These are phyloP conservation scores for Iselma pallidipennis DNA, from an alignment of 2,888 invertebrate genomes.

Conservation along the genomic window DNA sequence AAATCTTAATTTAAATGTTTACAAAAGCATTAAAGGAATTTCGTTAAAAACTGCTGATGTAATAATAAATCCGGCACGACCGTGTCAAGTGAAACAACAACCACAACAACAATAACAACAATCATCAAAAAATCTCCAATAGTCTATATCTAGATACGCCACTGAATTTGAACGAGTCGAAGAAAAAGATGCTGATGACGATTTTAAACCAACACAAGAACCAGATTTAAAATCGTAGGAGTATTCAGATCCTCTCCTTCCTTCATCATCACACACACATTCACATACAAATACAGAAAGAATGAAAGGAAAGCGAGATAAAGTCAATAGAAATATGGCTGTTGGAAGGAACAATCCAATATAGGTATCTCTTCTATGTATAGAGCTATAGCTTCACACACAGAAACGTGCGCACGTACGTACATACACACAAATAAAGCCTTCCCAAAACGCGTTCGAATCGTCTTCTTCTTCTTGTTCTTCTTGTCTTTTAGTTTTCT, in stretches of 20 bases:
- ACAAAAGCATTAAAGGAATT: slow-evolving; percentile 26
- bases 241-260: slow-evolving; percentile 37
- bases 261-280: slow-evolving; percentile 20
- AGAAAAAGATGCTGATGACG: slow-evolving; percentile 5
- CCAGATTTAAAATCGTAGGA: slow-evolving; percentile 43
- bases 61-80: slow-evolving; percentile 17
- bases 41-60: slow-evolving; percentile 23
- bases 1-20: slow-evolving; percentile 26
- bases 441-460: background rate
- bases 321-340: slow-evolving; percentile 50
- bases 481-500: background rate
- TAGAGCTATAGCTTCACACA: too few species aligned
- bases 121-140: slow-evolving; percentile 1
- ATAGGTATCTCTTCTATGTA: slow-evolving; percentile 3
- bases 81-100: slow-evolving; percentile 9
- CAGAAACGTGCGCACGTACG: too few species aligned
- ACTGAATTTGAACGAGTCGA: slow-evolving; percentile 6
- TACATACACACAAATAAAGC: background rate
- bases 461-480: too few species aligned
- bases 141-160: background rate
- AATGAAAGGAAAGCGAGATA: too few species aligned
- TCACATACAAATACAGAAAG: slow-evolving; percentile 12
- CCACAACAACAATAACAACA: background rate
- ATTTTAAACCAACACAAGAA: slow-evolving; percentile 22
- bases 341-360: slow-evolving; percentile 33